These are phyloP conservation scores for Aphidius colemani DNA, from an alignment of 2,888 invertebrate species.

Conservation along the genomic window DNA sequence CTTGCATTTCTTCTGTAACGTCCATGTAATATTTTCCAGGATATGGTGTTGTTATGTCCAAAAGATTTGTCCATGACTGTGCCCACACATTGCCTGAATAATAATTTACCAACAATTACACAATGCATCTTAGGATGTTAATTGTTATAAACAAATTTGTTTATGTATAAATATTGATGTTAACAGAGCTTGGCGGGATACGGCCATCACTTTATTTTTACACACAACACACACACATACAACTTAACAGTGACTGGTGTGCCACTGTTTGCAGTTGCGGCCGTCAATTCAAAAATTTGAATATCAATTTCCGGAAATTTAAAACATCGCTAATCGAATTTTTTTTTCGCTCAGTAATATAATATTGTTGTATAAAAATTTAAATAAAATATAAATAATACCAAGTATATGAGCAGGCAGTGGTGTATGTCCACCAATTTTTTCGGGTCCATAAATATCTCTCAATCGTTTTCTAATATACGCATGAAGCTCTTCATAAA, in stretches of 20 bases:
- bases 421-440: slow-evolving; percentile 78
- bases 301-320: too few species aligned
- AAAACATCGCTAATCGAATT: slow-evolving; percentile 12
- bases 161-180: too few species aligned
- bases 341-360: background rate
- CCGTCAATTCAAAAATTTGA: too few species aligned
- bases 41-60: slow-evolving; percentile 82
- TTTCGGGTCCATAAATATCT: slow-evolving; percentile 82
- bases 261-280: too few species aligned
- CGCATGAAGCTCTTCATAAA: slow-evolving; percentile 87
- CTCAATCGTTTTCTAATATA: slow-evolving; percentile 85
- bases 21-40: slow-evolving; percentile 83
- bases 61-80: slow-evolving; percentile 83
- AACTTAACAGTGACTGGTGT: too few species aligned
- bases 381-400: slow-evolving; percentile 42
- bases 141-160: too few species aligned
- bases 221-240: too few species aligned
- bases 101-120: background rate
- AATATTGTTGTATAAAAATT: background rate
- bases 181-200: too few species aligned
- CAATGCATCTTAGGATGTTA: too few species aligned
- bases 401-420: slow-evolving; percentile 83
- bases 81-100: slow-evolving; percentile 83
- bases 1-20: slow-evolving; percentile 80
- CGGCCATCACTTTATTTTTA: too few species aligned